Percentiles rank a stretch among this genome's conserved stretches.
phyloP scores from a whole-genome alignment of 1,140 invertebrate species.

The Drosophila bocqueti region DNA sequence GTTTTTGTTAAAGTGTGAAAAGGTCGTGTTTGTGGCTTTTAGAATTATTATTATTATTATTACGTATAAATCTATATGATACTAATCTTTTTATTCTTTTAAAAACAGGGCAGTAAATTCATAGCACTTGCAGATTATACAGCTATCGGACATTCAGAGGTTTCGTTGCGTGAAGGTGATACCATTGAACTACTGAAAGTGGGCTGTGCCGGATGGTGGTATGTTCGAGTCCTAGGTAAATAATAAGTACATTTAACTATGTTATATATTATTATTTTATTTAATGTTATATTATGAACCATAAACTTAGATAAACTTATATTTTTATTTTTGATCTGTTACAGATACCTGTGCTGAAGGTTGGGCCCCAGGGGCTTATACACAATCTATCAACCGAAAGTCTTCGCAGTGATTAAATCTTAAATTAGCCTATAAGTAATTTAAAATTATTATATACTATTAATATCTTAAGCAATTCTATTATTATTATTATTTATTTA shows the following conservation, averaged over 20 bases:
- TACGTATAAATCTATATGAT: too few species aligned
- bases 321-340: background rate
- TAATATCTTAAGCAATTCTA: background rate
- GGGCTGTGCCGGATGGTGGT: constrained; percentile 98
- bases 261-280: background rate
- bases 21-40: too few species aligned
- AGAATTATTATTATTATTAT: too few species aligned
- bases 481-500: background rate
- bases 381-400: constrained; percentile 91
- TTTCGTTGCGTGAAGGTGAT: constrained; percentile 95
- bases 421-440: constrained; percentile 76
- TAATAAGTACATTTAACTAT: constrained; percentile 1
- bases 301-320: background rate
- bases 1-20: too few species aligned
- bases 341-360: constrained; percentile 91
- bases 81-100: background rate
- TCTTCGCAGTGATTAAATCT: constrained; percentile 89
- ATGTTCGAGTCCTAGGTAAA: constrained; percentile 92
- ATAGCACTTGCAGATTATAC: constrained; percentile 96
- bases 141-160: constrained; percentile 94
- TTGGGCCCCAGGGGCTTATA: constrained; percentile 97
- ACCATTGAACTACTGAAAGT: constrained; percentile 94
- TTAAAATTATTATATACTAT: constrained; percentile 36
- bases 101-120: constrained; percentile 89
- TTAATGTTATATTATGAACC: background rate